A percentile compares a stretch with the other conserved stretches of the same genome.
Evolutionary conservation across 2,888 invertebrate species (phyloP).

Genomic region (Drosophila neonasuta): DNA sequence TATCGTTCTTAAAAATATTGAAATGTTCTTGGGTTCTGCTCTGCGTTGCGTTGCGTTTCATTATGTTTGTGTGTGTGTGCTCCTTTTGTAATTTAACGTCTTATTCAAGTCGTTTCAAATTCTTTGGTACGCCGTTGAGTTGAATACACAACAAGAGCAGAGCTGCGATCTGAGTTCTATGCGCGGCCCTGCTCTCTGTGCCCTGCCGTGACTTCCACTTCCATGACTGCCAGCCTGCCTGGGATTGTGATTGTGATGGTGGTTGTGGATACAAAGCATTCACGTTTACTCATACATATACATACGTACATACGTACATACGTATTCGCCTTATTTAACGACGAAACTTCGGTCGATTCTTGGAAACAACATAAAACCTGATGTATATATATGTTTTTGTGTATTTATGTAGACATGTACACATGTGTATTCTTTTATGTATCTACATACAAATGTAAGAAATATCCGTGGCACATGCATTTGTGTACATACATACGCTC

Average conservation of each 20-base stretch:
- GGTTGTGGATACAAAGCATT: constrained; percentile 43
- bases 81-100: constrained; percentile 74
- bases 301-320: constrained; percentile 14
- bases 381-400: constrained; percentile 34
- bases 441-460: background rate
- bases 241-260: constrained; percentile 8
- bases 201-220: constrained; percentile 3
- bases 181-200: constrained; percentile 6
- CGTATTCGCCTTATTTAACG: constrained; percentile 63
- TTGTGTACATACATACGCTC: too few species aligned
- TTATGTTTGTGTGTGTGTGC: constrained; percentile 56
- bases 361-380: constrained; percentile 67
- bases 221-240: constrained; percentile 3
- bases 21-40: constrained; percentile 45
- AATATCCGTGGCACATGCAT: too few species aligned
- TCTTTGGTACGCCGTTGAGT: constrained; percentile 37
- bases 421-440: constrained; percentile 10
- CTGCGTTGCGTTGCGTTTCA: constrained; percentile 42
- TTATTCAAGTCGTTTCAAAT: constrained; percentile 68
- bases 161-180: constrained; percentile 18
- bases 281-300: constrained; percentile 22
- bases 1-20: constrained; percentile 36
- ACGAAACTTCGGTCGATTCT: constrained; percentile 62
- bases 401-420: constrained; percentile 4
- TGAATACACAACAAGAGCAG: constrained; percentile 26